Evolutionary conservation across 2,888 invertebrate genomes (phyloP).

Genomic region (Agrotis ipsilon): DNA sequence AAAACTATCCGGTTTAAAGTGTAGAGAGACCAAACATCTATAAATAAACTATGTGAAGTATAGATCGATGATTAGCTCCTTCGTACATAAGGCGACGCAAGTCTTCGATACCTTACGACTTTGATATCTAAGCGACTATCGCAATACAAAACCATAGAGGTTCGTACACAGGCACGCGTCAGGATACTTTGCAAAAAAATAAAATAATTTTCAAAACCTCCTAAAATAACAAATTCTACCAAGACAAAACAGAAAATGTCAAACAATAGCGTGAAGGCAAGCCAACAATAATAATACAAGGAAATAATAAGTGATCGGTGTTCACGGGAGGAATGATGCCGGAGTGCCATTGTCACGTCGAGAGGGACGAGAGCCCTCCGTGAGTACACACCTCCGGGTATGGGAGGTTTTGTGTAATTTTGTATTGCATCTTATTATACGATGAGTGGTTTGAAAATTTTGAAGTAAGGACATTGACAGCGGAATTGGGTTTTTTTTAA

Average conservation of each 20-base stretch:
- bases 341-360: slow-evolving; percentile 76
- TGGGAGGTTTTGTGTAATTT: slow-evolving; percentile 55
- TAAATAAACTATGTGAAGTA: no score
- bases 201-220: neutral
- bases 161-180: no score
- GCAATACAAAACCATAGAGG: no score
- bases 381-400: slow-evolving; percentile 75
- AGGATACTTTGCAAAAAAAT: neutral
- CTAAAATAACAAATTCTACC: slow-evolving; percentile 20
- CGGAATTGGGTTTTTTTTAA: neutral
- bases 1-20: no score
- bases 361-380: slow-evolving; percentile 74
- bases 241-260: slow-evolving; percentile 47
- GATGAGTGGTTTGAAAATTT: slow-evolving; percentile 28
- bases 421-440: slow-evolving; percentile 62
- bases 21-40: no score
- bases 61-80: no score
- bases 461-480: slow-evolving; percentile 22
- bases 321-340: slow-evolving; percentile 71
- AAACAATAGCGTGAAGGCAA: slow-evolving; percentile 68
- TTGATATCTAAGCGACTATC: no score
- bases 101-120: no score
- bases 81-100: no score
- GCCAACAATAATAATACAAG: slow-evolving; percentile 64
- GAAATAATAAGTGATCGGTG: slow-evolving; percentile 81